Base-by-base conservation (phyloP, 2,797 vertebrate genomes). In the Alosa sapidissima region DNA sequence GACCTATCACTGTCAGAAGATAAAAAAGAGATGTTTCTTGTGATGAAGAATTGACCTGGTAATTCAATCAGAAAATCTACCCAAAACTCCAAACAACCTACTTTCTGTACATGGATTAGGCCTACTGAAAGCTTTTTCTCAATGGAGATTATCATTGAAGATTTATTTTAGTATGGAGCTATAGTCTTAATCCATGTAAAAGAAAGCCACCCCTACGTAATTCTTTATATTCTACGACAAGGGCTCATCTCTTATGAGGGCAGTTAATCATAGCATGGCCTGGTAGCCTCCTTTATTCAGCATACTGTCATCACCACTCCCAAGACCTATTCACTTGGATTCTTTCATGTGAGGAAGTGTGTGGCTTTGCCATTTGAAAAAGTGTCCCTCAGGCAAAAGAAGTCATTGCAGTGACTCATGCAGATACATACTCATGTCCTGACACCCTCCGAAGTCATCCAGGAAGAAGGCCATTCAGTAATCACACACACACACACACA, bases 351-450 rank as follows among this genome's bases (percentile, higher is more conserved):
- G 68, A 13, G 33, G 68, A 41, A 75, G 68, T 6, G 5, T 75
- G 68, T 41, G 33, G 33, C 14, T 19, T 16, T 19, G 4, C 13
- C 33, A 16, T 33, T 45, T 41, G 4, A 75, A 75, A 72, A 75
- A 41, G 36, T 7, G 33, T 75, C 68, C 68, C 68, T 41, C 11
- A 0, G 24, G 68, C 13, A 36, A 41, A 11, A 75, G 36, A 75
- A 75, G 33, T 75, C 68, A 75, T 75, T 14, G 36, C 68, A 13
- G 65, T 75, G 68, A 75, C 68, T 75, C 68, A 75, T 13, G 5
- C 16, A 75, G 28, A 28, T 28, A 28, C 68, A 75, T 75, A 41
- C 68, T 75, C 14, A 75, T 11, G 16, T 75, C 68, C 36, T 75
- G 68, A 75, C 14, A 19, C 68, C 41, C 33, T 75, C 5, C 33